Evolutionary conservation across 2,113 vertebrate species (phyloP).

Genomic region (Melanostigma gelatinosum): DNA sequence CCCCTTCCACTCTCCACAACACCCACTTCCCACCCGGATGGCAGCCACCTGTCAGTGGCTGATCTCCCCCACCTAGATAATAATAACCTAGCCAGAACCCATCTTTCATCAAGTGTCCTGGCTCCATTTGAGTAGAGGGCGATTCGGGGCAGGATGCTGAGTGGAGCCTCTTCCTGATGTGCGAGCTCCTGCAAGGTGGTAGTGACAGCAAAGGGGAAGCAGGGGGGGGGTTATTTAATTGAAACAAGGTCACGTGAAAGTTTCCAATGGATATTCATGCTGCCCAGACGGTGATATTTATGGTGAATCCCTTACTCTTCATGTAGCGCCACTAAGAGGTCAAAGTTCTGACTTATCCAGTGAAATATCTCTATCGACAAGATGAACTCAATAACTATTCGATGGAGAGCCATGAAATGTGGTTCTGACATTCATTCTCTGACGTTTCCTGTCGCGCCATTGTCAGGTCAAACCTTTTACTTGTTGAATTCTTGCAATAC

Average conservation of each 20-base stretch:
- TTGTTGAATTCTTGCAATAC: background rate
- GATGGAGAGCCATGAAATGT: background rate
- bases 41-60: constrained; percentile 64
- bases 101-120: constrained; percentile 57
- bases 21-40: constrained; percentile 52
- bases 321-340: background rate
- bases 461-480: background rate
- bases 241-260: constrained; percentile 30
- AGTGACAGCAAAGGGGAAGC: constrained; percentile 49
- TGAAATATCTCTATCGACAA: background rate
- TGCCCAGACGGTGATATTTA: background rate
- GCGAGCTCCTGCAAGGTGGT: constrained; percentile 36
- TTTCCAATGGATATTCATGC: background rate
- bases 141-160: constrained; percentile 37
- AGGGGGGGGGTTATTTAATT: constrained; percentile 39
- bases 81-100: constrained; percentile 60
- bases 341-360: background rate
- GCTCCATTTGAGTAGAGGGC: constrained; percentile 57
- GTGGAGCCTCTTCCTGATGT: constrained; percentile 38
- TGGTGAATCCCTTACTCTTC: background rate
- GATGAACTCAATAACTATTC: background rate
- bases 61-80: constrained; percentile 60
- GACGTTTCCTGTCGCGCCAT: background rate
- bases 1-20: constrained; percentile 37
- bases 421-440: background rate